phyloP scores from a whole-genome alignment of 2,888 invertebrate species.

The Scaptomyza tumidula region DNA sequence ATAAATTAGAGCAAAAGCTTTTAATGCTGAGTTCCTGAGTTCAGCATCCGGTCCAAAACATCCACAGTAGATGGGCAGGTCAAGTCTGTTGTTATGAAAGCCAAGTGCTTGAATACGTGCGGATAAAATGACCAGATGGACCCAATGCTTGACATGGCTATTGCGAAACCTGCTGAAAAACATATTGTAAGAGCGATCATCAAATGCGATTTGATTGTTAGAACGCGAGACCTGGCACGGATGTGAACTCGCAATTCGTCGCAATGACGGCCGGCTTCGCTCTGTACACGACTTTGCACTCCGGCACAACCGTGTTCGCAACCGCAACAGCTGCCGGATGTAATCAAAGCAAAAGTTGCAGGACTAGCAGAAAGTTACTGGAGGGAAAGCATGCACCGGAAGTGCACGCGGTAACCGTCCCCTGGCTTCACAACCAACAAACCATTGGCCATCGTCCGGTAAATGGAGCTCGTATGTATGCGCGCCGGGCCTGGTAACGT shows the following conservation, averaged over 20 bases:
- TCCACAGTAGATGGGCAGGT: constrained; percentile 29
- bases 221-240: constrained; percentile 21
- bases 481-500: background rate
- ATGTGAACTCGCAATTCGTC: constrained; percentile 21
- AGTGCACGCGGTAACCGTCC: constrained; percentile 55
- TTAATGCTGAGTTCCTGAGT: background rate
- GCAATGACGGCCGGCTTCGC: constrained; percentile 16
- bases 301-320: constrained; percentile 19
- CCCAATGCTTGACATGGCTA: constrained; percentile 6
- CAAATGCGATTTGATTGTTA: constrained; percentile 43
- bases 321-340: constrained; percentile 60
- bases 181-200: constrained; percentile 28
- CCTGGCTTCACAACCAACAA: constrained; percentile 18
- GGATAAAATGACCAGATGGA: constrained; percentile 1
- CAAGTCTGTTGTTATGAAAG: constrained; percentile 26
- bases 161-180: constrained; percentile 8
- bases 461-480: background rate
- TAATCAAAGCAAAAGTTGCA: constrained; percentile 46
- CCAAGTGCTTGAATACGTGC: constrained; percentile 12
- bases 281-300: background rate
- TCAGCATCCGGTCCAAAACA: constrained; percentile 7
- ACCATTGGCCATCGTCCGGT: constrained; percentile 44
- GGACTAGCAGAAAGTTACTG: background rate
- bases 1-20: constrained; percentile 3
- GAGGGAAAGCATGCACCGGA: constrained; percentile 60